Evolutionary conservation across 1,140 invertebrate species (phyloP), one percentile per base, ranked within the genome.

Genomic region (Lysiphlebus fabarum): DNA sequence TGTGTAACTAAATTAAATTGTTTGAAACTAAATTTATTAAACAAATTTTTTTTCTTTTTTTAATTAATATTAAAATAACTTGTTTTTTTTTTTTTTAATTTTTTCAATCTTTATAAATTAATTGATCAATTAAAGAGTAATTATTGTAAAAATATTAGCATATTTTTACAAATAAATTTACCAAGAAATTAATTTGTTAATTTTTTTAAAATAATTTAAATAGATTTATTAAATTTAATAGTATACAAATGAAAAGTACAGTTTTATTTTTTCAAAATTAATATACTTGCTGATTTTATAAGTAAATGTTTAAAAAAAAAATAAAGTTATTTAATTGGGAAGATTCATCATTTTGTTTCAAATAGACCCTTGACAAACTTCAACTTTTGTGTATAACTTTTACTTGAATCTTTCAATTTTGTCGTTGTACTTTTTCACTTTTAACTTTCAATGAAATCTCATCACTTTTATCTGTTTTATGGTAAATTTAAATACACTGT

Each of bases 271-370:
- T 17, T 26, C 4, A 1, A 1, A 26, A 26, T 26, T 26, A n/a
- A n/a, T 26, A 26, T 26, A 26, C 12, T 50, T n/a, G 34, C 33
- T n/a, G 36, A 5, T 36, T 37, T 7, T 9, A n/a, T 9, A 50
- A 33, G 4, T 36, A 50, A 50, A 36, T 12, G 33, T 10, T 37
- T 11, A n/a, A 9, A 36, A 10, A 33, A 45, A n/a, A n/a, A n/a
- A n/a, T n/a, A n/a, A n/a, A 58, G 43, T 36, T 53, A 36, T 34
- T 58, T 58, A 58, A 58, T 58, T 58, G 57, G 48, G 40, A 37
- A 33, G 40, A 17, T 58, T 58, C 49, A 49, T 58, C 43, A 53
- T 49, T 58, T 51, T 58, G 40, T 51, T 41, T 58, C 41, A 58
- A 53, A 58, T 53, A 53, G 57, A 53, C 57, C 49, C 57, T 51